Evolutionary conservation across 2,113 vertebrate genomes (phyloP).

Genomic region (Erinaceus europaeus): DNA sequence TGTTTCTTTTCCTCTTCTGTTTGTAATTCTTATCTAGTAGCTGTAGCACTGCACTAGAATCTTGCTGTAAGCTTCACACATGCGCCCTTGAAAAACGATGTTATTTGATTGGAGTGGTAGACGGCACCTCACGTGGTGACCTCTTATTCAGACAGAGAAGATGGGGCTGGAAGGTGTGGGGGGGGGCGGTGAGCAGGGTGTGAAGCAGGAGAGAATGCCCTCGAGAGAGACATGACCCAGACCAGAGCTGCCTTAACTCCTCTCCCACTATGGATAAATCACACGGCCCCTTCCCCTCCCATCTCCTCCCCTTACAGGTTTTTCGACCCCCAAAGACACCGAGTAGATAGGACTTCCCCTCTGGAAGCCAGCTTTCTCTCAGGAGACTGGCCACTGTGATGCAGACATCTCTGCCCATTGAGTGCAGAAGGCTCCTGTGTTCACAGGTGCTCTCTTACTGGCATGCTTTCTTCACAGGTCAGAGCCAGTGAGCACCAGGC

Average conservation of each 20-base stretch:
- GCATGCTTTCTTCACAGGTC: neutral
- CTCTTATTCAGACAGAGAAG: no score
- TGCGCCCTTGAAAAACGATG: no score
- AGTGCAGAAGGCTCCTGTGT: neutral
- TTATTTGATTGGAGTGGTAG: neutral
- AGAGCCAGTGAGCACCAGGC: neutral
- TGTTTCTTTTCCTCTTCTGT: no score
- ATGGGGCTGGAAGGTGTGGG: neutral
- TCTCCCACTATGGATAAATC: fast-evolving
- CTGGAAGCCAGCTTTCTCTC: neutral
- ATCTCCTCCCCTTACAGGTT: no score
- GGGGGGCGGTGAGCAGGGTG: neutral
- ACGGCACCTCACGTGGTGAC: neutral
- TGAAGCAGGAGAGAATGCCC: neutral
- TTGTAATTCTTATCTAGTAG: no score
- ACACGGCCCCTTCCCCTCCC: no score
- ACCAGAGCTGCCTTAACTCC: neutral
- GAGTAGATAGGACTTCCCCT: neutral
- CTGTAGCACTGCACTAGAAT: no score
- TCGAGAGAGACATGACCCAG: fast-evolving
- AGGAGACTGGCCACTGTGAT: neutral
- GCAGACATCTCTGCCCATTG: no score
- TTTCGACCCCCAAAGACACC: neutral
- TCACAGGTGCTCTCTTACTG: neutral
- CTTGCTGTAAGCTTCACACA: no score